A percentile compares a stretch with the other conserved stretches of the same genome.
Evolutionary conservation across 1,140 invertebrate species (phyloP).

Genomic region (Chironomus tepperi): DNA sequence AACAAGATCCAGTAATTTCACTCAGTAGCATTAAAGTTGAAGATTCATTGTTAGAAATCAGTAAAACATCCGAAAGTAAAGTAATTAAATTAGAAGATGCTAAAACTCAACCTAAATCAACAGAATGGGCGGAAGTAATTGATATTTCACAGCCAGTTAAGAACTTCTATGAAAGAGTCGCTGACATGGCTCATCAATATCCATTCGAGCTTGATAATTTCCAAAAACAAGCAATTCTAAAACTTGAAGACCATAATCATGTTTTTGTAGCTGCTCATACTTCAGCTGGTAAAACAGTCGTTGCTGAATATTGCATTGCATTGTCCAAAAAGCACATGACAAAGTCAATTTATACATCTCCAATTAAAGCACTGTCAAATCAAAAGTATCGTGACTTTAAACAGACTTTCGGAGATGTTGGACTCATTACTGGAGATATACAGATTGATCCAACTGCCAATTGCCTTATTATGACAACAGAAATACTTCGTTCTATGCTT

Average conservation of each 20-base stretch:
- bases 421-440: constrained; percentile 91
- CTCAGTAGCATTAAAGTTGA: constrained; percentile 32
- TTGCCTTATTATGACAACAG: constrained; percentile 99
- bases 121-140: constrained; percentile 80
- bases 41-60: constrained; percentile 35
- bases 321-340: constrained; percentile 88
- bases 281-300: constrained; percentile 97
- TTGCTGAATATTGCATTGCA: constrained; percentile 97
- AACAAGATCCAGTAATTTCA: not conserved
- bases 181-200: constrained; percentile 77
- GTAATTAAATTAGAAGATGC: constrained; percentile 40
- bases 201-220: constrained; percentile 95
- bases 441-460: constrained; percentile 90
- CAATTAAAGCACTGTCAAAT: constrained; percentile 98
- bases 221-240: constrained; percentile 92
- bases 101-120: constrained; percentile 36
- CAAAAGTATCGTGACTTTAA: constrained; percentile 99
- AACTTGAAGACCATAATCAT: constrained; percentile 86
- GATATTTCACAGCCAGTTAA: constrained; percentile 68
- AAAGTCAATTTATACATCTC: constrained; percentile 95
- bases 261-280: constrained; percentile 99
- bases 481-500: constrained; percentile 95
- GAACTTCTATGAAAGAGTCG: constrained; percentile 75
- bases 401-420: constrained; percentile 84
- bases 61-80: constrained; percentile 45